Conservation (phyloP, 35 echinoderm and acorn worm species). For the Chiridota heheva region DNA sequence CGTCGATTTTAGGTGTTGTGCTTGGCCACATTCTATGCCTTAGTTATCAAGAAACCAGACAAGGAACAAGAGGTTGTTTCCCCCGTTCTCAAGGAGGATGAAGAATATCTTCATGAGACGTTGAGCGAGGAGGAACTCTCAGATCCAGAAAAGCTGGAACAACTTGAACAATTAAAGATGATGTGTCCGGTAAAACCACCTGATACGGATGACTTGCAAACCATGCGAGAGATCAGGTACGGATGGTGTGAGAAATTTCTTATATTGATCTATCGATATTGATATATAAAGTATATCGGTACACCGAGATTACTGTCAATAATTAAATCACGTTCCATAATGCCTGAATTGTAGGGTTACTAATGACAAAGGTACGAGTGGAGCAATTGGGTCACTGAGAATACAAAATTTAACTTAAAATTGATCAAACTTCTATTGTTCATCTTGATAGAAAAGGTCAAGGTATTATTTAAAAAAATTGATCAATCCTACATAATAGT, state of each 20-base stretch:
- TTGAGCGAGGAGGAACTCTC: constrained; percentile 87
- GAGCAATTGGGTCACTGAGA: no score
- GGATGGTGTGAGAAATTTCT: neutral
- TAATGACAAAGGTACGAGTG: no score
- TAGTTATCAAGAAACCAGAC: constrained; percentile 93
- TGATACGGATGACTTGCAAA: constrained; percentile 68
- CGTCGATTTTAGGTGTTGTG: constrained; percentile 88
- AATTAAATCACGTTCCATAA: no score
- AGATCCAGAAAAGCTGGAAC: constrained; percentile 72
- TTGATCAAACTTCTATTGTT: no score
- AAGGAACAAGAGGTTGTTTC: constrained; percentile 77
- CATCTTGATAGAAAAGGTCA: no score
- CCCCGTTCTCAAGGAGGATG: constrained; percentile 68
- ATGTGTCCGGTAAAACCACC: constrained; percentile 78
- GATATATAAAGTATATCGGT: neutral
- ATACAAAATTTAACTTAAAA: no score
- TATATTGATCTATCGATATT: neutral
- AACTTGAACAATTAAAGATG: constrained; percentile 74
- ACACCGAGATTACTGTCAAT: no score
- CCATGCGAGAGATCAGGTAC: constrained; percentile 75
- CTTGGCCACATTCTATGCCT: constrained; percentile 79
- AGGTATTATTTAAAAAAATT: no score
- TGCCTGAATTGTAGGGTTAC: no score
- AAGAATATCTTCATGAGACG: constrained; percentile 90
- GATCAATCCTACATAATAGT: no score